Evolutionary conservation across 2,113 vertebrate species (phyloP), one percentile per base, ranked within the genome.

Genomic region (Halcyon malimbica): DNA sequence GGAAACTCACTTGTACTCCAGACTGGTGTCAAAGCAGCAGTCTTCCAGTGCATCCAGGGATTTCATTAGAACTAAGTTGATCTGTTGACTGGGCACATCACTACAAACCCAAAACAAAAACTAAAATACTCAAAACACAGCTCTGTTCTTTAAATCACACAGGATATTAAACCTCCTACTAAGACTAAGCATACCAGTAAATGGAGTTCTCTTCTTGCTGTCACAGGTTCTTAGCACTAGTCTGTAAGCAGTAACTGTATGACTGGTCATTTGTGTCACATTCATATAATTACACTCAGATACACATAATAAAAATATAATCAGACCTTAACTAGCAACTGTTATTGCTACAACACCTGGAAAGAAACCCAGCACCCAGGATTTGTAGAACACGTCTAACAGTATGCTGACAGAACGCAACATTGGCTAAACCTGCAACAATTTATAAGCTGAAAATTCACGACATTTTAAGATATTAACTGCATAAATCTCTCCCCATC

Each of bases 1-100:
- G 46, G 25, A 94, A 69, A 98, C 99, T 94, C 95, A 99, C 99
- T 99, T 99, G 97, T 99, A 98, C 78, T 99, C 99, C 95, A 99
- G 97, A 93, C 94, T 95, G 21, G 97, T 90, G 93, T 99, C 98
- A 94, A 99, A 99, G 86, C 98, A 98, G 96, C 98, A 99, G 19
- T 97, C 88, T 92, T 99, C 99, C 92, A 99, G 95, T 11, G 93
- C 90, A 51, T 98, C 97, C 70, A 99, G 93, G 26, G 98, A 98
- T 41, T 97, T 98, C 94, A 98, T 97, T 74, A 99, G 94, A 71
- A 98, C 74, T 28, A 99, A 96, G 11, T 97, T 97, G 87, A 99
- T 98, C 87, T 98, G 98, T 68, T 98, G 98, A n/a, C 97, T 96
- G 2, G 98, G 98, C 57, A 98, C 91, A 39, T 99, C 99, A 96